phyloP scores from a whole-genome alignment of 1,140 invertebrate species.

The Halesus radiatus region DNA sequence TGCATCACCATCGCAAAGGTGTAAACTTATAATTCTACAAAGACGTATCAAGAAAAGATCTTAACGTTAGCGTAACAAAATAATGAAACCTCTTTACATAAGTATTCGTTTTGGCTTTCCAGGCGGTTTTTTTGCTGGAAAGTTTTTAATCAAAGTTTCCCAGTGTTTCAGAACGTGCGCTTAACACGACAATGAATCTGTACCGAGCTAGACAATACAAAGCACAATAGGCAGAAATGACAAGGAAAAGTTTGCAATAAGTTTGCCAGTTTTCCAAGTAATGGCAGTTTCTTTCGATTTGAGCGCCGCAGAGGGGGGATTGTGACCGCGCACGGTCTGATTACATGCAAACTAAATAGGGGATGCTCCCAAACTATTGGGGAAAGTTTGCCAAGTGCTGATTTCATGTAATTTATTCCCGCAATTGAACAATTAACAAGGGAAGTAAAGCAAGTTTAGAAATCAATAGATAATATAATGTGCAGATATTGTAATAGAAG shows the following conservation, averaged over 20 bases:
- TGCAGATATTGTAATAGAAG: too few relatives aligned
- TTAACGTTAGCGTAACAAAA: too few relatives aligned
- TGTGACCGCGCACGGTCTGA: neutral
- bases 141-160: neutral
- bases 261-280: neutral
- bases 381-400: neutral
- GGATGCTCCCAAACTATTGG: neutral
- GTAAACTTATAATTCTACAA: too few relatives aligned
- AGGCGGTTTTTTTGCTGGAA: neutral
- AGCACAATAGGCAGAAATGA: slow-evolving; percentile 1
- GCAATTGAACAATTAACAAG: neutral
- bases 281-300: slow-evolving; percentile 1
- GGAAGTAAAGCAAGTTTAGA: too few relatives aligned
- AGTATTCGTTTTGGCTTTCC: too few relatives aligned
- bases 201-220: neutral
- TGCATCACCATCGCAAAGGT: too few relatives aligned
- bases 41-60: too few relatives aligned
- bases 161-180: neutral
- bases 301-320: neutral
- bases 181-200: neutral
- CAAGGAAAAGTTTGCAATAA: slow-evolving; percentile 17
- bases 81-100: too few relatives aligned
- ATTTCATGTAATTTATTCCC: neutral
- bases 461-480: too few relatives aligned
- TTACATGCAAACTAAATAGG: neutral